Evolutionary conservation across 2,797 vertebrate species (phyloP).

Genomic region (Epinephelus coioides): DNA sequence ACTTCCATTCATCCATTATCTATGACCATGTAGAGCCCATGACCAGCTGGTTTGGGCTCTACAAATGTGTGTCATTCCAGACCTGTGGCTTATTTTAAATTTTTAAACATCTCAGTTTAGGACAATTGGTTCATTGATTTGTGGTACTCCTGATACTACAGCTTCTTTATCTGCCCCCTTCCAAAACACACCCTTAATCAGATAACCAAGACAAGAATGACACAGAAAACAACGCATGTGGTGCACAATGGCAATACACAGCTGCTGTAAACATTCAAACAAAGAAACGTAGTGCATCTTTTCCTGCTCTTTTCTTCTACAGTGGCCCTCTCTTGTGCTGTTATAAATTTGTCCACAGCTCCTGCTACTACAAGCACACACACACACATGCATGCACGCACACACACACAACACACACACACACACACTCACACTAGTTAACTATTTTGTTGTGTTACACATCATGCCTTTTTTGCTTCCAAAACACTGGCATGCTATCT

Average conservation of each 20-base stretch:
- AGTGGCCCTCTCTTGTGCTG: not conserved
- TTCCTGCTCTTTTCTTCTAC: not conserved
- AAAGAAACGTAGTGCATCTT: too few relatives aligned
- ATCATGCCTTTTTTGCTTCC: too few relatives aligned
- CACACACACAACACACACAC: too few relatives aligned
- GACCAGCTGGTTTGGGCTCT: not conserved
- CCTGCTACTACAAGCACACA: too few relatives aligned
- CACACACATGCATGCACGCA: too few relatives aligned
- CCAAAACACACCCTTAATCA: not conserved
- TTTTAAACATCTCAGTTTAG: too few relatives aligned
- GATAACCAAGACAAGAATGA: not conserved
- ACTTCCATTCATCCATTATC: slow-evolving; percentile 43
- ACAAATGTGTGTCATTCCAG: not conserved
- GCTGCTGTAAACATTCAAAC: not conserved
- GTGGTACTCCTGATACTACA: not conserved
- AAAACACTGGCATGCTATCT: too few relatives aligned
- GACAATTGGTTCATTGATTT: not conserved
- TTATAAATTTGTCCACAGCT: too few relatives aligned
- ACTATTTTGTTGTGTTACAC: too few relatives aligned
- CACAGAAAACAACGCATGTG: not conserved
- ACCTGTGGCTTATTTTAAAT: not conserved
- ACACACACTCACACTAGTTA: too few relatives aligned
- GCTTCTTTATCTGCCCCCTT: not conserved
- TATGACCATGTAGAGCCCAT: not conserved
- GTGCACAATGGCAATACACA: not conserved